These are phyloP conservation scores for Lytechinus pictus DNA, from an alignment of 35 echinoderm and acorn worm species.

Conservation along the genomic window DNA sequence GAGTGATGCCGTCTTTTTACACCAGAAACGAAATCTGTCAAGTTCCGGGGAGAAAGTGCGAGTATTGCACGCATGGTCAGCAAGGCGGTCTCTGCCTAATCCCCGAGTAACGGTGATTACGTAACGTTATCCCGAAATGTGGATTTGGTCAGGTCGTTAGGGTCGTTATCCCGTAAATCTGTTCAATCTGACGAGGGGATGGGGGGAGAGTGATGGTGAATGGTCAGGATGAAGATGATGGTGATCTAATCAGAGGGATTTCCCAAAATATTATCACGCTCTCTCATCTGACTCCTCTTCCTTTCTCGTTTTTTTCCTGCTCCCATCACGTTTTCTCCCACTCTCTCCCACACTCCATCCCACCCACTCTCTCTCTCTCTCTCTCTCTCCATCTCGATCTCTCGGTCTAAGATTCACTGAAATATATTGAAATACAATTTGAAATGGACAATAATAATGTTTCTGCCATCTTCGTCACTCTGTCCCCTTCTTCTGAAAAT, in stretches of 20 bases:
- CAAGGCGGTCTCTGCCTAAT: neutral
- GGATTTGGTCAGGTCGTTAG: neutral
- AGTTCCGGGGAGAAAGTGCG: neutral
- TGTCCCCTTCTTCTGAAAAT: no score
- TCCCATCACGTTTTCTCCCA: neutral
- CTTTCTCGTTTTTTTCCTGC: neutral
- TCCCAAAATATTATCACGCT: neutral
- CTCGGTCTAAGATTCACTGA: no score
- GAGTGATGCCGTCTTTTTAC: no score
- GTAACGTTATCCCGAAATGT: neutral
- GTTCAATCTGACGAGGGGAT: neutral
- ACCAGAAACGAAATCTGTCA: neutral
- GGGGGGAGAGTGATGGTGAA: no score
- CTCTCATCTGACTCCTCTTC: neutral
- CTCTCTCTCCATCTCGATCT: no score
- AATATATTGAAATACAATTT: no score
- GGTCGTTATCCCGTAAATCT: neutral
- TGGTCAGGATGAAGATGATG: no score
- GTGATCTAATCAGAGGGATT: no score
- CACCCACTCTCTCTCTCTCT: no score
- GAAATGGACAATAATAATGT: no score
- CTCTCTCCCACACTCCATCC: neutral
- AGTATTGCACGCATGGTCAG: neutral
- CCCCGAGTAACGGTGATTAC: neutral
- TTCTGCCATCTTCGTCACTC: no score